Base-by-base conservation (phyloP, 1,140 invertebrate species). In the Saccostrea cuccullata region DNA sequence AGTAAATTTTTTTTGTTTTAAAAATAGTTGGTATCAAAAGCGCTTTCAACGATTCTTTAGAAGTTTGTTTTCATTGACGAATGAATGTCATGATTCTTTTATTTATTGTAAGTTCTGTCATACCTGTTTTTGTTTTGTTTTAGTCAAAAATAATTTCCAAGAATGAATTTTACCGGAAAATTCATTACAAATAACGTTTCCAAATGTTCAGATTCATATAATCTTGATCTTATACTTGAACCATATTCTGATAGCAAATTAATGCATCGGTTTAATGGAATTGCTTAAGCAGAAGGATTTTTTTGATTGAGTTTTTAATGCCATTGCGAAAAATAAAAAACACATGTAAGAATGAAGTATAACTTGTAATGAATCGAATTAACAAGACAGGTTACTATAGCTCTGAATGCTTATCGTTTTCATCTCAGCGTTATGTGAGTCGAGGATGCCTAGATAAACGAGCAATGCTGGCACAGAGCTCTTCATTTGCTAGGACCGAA, bases 291-390 rank as follows among this genome's bases (percentile, higher is more conserved):
- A 77, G 70, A 77, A 30, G 70, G 70, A 77, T 77, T 77, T 67
- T 67, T 67, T 36, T 15, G 70, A 11, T 77, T 36, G 30, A 36
- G 30, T 36, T 36, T 77, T 77, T 30, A 77, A 30, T 13, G 23
- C 70, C 26, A 36, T 77, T 77, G 70, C 70, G 70, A 77, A 77
- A 77, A 77, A 77, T 77, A 77, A 77, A 73, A 77, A 77, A 77
- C 70, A 77, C 26, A 36, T 77, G 70, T 36, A 77, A 77, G 70
- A 77, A 77, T 30, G 23, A 23, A 26, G 70, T 77, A 77, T 77
- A 77, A 6, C 13, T 77, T 77, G 70, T 77, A 77, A 77, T 77
- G 70, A 77, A 30, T 77, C 70, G 70, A 77, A 77, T 77, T 77
- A 77, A 77, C 26, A 77, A 77, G 70, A 77, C 70, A 77, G 26